A percentile compares a stretch with the other conserved stretches of the same genome.
Conservation (phyloP, 2,113 vertebrate species). For the Pseudorhombus dupliciocellatus region DNA sequence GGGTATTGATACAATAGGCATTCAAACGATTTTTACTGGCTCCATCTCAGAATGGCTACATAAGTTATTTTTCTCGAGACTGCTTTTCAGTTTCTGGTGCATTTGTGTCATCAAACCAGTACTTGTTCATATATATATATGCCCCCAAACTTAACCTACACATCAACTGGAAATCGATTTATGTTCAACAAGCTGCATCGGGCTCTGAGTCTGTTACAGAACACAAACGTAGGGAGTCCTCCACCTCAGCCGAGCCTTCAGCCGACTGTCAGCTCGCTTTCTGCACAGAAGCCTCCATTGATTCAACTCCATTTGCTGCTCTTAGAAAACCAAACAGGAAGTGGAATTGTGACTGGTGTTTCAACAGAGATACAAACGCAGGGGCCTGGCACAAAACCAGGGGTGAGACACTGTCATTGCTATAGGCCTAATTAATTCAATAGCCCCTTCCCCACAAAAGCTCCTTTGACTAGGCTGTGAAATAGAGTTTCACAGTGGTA, state of each 20-base stretch:
- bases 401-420: constrained; percentile 60
- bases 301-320: constrained; percentile 59
- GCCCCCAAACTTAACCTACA: background rate
- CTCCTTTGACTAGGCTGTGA: constrained; percentile 65
- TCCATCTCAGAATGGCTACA: too few species aligned
- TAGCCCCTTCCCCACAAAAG: constrained; percentile 54
- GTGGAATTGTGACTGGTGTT: constrained; percentile 69
- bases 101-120: background rate
- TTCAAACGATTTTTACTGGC: too few species aligned
- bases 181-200: constrained; percentile 12
- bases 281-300: constrained; percentile 59
- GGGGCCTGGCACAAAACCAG: constrained; percentile 54
- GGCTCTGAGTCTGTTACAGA: constrained; percentile 20
- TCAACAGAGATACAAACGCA: constrained; percentile 60
- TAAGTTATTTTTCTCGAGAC: too few species aligned
- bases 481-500: constrained; percentile 23
- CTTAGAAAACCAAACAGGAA: constrained; percentile 68
- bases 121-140: background rate
- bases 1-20: too few species aligned
- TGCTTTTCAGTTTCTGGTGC: too few species aligned
- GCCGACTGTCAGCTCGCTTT: constrained; percentile 46
- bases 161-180: constrained; percentile 16
- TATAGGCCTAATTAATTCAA: constrained; percentile 70
- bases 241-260: constrained; percentile 23
- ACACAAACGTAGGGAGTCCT: constrained; percentile 45